Base-by-base conservation (phyloP, 2,113 vertebrate genomes). In the Onychorhynchus coronatus region DNA sequence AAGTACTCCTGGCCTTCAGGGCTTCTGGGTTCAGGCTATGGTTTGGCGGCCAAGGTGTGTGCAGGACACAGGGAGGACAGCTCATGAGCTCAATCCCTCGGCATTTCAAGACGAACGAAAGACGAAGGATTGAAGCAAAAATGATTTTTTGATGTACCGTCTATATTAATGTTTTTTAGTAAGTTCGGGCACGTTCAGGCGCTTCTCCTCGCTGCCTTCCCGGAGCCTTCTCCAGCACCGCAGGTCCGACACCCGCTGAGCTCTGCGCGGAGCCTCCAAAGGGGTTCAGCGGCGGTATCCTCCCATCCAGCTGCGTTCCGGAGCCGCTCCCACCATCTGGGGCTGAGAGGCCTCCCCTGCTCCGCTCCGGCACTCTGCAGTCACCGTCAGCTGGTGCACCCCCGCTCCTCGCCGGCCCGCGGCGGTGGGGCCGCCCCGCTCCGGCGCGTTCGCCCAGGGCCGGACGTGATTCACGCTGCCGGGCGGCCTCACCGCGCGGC, bases 41-140 rank as follows among this genome's bases (percentile, higher is more conserved):
- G 41, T 35, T 42, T 4, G 3, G 2, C 0, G 20, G 20, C 14
- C n/a, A 8, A 16, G 39, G 30, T 2, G 5, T 2, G 5, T 2
- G 3, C 25, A 59, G 35, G n/a, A n/a, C 5, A 61, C 11, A 14
- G 15, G 33, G 4, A 47, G 16, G 24, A 19, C 18, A 82, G n/a
- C 21, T 12, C 30, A 55, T 35, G 30, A 83, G 9, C 33, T 72
- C 71, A 18, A 8, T 31, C 20, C 37, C 31, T 70, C 37, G 4
- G 4, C 27, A 27, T 67, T 85, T 41, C 49, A 21, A 41, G 23
- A 22, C 7, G 33, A 70, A 62, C 4, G 24, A 52, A 47, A 66
- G 55, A 18, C 47, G 67, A 4, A 8, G 8, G 30, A 37, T 0
- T 3, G 31, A 72, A 59, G 41, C 7, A 33, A 55, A 8, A 14